phyloP scores from a whole-genome alignment of 2,113 vertebrate genomes.

The Monarcha castaneiventris region DNA sequence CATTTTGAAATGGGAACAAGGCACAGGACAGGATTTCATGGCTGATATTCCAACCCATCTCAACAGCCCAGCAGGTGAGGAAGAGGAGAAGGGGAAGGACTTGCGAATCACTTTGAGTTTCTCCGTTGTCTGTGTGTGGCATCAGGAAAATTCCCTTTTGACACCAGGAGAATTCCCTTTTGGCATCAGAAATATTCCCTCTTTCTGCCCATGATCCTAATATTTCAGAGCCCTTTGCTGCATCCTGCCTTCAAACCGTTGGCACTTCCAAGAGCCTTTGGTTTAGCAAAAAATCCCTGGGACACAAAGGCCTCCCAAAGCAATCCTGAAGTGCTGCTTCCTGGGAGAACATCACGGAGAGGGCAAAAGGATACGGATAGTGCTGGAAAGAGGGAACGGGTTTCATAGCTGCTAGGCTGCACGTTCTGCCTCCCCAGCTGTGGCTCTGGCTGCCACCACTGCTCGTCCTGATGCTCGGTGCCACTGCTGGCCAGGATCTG shows the following conservation, averaged over 20 bases:
- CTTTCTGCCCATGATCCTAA: not conserved
- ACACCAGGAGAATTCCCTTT: not conserved
- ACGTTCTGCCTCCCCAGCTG: not conserved
- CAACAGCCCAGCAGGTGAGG: not conserved
- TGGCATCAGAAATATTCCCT: not conserved
- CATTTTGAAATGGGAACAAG: not conserved
- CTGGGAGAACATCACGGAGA: not conserved
- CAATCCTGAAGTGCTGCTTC: not conserved
- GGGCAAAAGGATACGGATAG: not conserved
- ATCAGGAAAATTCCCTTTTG: not conserved
- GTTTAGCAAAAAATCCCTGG: not conserved
- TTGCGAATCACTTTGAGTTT: not conserved
- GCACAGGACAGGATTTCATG: not conserved
- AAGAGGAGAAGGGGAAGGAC: not conserved
- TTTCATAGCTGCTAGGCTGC: not conserved
- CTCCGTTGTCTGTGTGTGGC: not conserved
- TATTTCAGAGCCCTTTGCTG: not conserved
- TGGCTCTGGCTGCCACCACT: not conserved
- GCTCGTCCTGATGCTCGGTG: not conserved
- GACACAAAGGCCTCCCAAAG: not conserved
- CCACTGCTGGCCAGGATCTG: not conserved
- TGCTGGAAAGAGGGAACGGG: not conserved
- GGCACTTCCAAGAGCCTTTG: not conserved
- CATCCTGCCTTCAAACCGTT: not conserved
- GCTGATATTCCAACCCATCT: not conserved